Conservation (phyloP, 2,888 invertebrate genomes). For the Scaeva pyrastri region DNA sequence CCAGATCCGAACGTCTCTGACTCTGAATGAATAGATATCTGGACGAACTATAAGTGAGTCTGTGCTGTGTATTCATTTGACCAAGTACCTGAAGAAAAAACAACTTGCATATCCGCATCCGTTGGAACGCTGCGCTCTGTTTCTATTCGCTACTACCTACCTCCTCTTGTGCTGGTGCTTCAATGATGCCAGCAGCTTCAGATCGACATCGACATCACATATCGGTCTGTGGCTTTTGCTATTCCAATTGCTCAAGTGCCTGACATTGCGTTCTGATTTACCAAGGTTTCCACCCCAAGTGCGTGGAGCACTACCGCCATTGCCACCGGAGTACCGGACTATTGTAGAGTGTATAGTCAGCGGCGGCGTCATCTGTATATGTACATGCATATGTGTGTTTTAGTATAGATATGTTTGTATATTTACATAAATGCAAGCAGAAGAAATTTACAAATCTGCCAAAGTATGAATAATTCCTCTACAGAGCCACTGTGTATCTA, state of each 20-base stretch:
- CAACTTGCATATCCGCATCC: slow-evolving; percentile 69
- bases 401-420: background rate
- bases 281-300: slow-evolving; percentile 56
- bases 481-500: slow-evolving; percentile 34
- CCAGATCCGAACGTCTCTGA: slow-evolving; percentile 41
- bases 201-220: no score
- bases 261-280: slow-evolving; percentile 62
- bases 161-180: slow-evolving; percentile 36
- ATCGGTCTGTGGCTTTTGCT: slow-evolving; percentile 40
- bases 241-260: slow-evolving; percentile 33
- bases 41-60: slow-evolving; percentile 40
- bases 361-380: no score
- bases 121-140: slow-evolving; percentile 45
- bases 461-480: slow-evolving; percentile 70
- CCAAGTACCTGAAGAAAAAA: slow-evolving; percentile 43
- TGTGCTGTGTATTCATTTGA: slow-evolving; percentile 61
- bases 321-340: background rate
- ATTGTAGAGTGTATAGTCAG: background rate
- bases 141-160: slow-evolving; percentile 42
- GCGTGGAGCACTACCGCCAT: slow-evolving; percentile 47
- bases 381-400: background rate
- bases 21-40: slow-evolving; percentile 62
- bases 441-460: slow-evolving; percentile 70
- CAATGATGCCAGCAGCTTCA: background rate
- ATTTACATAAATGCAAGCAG: slow-evolving; percentile 46